phyloP scores from a whole-genome alignment of 2,113 vertebrate species.

The Tychaedon coryphoeus region DNA sequence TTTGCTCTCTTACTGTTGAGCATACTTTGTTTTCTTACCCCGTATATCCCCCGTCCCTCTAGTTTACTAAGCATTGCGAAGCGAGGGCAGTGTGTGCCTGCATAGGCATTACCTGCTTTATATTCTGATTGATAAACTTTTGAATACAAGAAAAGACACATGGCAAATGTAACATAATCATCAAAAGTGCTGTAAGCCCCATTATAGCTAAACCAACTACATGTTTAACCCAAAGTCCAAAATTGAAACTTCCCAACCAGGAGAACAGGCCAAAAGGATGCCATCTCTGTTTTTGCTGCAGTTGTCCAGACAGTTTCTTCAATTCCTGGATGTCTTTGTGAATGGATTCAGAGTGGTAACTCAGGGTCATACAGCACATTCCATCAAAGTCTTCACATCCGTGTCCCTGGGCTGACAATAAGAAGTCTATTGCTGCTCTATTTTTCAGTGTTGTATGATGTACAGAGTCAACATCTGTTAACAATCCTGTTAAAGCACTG shows the following conservation, averaged over 20 bases:
- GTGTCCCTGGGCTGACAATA: not conserved
- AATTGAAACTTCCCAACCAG: not conserved
- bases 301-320: not conserved
- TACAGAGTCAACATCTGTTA: not conserved
- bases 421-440: not conserved
- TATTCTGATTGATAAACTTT: not conserved
- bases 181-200: rapidly evolving
- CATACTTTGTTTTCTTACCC: not conserved
- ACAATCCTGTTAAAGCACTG: not conserved
- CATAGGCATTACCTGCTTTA: not conserved
- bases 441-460: not conserved
- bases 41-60: too few relatives aligned
- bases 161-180: not conserved
- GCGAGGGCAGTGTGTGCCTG: rapidly evolving
- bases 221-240: not conserved
- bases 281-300: not conserved
- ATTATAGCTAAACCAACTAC: not conserved
- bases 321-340: not conserved
- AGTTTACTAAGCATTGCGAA: not conserved
- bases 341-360: not conserved
- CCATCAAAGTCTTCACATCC: not conserved
- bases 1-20: not conserved
- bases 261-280: rapidly evolving
- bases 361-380: not conserved
- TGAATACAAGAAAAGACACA: not conserved